Percentiles rank a stretch among this genome's conserved stretches.
Evolutionary conservation across 2,888 invertebrate genomes (phyloP).

Genomic region (Cerastis leucographa): DNA sequence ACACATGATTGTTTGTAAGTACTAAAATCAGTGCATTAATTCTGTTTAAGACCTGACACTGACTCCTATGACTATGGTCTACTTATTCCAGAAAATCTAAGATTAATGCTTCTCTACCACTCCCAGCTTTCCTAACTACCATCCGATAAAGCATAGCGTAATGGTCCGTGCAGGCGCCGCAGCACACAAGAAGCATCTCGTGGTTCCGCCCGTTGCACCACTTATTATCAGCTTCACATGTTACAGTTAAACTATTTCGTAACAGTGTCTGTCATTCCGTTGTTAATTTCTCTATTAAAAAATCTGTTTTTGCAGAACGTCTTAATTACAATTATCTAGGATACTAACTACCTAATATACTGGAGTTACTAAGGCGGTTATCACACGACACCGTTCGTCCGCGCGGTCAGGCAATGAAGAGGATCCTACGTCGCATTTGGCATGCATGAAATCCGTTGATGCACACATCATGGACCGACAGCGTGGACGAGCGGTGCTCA

Average conservation of each 20-base stretch:
- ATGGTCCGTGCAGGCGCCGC: slow-evolving; percentile 58
- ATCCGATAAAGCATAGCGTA: slow-evolving; percentile 37
- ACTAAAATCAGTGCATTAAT: neutral
- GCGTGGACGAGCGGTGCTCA: neutral
- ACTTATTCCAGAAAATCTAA: neutral
- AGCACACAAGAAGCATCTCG: slow-evolving; percentile 28
- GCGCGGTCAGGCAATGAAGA: neutral
- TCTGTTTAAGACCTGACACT: neutral
- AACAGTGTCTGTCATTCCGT: neutral
- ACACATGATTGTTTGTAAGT: neutral
- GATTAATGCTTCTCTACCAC: slow-evolving; percentile 1
- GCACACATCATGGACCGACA: neutral
- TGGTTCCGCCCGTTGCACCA: slow-evolving; percentile 51
- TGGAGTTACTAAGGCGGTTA: neutral
- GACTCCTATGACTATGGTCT: neutral
- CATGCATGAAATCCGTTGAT: neutral
- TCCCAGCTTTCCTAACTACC: neutral
- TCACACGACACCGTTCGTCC: neutral
- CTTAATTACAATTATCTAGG: neutral
- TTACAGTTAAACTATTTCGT: slow-evolving; percentile 2
- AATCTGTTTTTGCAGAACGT: neutral
- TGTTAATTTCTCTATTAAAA: neutral
- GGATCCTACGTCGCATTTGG: neutral
- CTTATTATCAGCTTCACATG: slow-evolving; percentile 11
- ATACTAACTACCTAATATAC: neutral